Percentiles rank a stretch among this genome's conserved stretches.
Conservation (phyloP, 2,888 invertebrate species). For the Lepidocyrtinus sp. region DNA sequence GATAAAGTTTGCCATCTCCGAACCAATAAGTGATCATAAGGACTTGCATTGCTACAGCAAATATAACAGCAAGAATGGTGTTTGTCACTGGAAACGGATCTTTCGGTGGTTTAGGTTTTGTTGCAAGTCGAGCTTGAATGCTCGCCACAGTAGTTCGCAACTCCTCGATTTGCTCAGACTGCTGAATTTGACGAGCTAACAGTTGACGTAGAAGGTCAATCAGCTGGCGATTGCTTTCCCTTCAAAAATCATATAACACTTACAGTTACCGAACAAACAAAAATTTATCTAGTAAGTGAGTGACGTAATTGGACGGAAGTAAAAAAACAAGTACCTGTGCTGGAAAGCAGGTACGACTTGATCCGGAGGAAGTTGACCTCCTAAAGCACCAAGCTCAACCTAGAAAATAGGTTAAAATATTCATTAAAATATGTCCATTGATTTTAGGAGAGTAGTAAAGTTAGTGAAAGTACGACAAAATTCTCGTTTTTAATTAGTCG, state of each 20-base stretch:
- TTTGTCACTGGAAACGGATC: constrained; percentile 70
- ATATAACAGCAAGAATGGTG: constrained; percentile 68
- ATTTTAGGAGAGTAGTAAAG: neutral
- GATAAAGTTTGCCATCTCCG: constrained; percentile 68
- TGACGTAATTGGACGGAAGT: too few relatives aligned
- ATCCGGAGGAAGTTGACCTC: constrained; percentile 54
- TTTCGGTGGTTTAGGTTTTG: constrained; percentile 67
- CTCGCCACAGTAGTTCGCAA: constrained; percentile 66
- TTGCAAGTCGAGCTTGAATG: constrained; percentile 65
- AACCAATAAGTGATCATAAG: constrained; percentile 69
- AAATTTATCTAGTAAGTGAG: too few relatives aligned
- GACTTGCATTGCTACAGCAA: constrained; percentile 69
- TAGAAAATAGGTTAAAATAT: constrained; percentile 33
- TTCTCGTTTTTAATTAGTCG: constrained; percentile 10
- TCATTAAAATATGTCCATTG: neutral
- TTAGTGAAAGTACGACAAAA: neutral
- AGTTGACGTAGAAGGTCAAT: constrained; percentile 69
- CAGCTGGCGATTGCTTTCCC: constrained; percentile 69
- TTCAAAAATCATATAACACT: constrained; percentile 28
- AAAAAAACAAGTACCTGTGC: constrained; percentile 61
- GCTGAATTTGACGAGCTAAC: constrained; percentile 69
- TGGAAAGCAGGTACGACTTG: constrained; percentile 69
- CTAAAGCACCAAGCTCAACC: constrained; percentile 60
- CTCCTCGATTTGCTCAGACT: constrained; percentile 70
- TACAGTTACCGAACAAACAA: too few relatives aligned